Evolutionary conservation across 1,140 invertebrate species (phyloP), one percentile per base, ranked within the genome.

Genomic region (Lasaia peninsularis): DNA sequence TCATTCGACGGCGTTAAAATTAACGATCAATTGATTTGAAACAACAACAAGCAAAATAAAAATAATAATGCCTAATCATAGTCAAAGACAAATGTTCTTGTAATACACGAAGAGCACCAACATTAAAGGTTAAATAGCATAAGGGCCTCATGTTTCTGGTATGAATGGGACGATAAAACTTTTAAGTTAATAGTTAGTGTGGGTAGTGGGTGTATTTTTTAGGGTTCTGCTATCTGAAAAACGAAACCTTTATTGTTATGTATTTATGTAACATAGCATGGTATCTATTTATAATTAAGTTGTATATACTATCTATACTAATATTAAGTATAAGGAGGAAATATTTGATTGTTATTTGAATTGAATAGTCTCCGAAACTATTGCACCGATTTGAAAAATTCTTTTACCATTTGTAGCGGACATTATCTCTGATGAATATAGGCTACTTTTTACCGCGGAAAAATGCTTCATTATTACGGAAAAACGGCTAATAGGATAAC

Each of bases 141-240:
- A 63, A 76, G 51, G 33, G 65, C 71, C 62, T 72, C 66, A 63
- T 71, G 69, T 77, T 75, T 71, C 69, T 58, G 49, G 66, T 63
- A 75, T 80, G 78, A 84, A 80, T 82, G 75, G 71, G 73, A 70
- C 75, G 57, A 85, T 87, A 87, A 87, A 83, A 63, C 70, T 65
- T 72, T 68, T 64, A 62, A 77, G 62, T 83, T 81, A 83, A 83
- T 84, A 76, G 75, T 62, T 60, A 55, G 71, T 69, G 83, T 80
- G 71, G 79, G 78, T 56, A 65, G 67, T 21, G 34, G 34, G 5
- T 54, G 16, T 11, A 16, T 52, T 52, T 53, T 44, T 40, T 2
- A 18, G 40, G 18, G 40, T 9, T 44, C 40, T 16, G 14, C 9
- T 2, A 28, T 28, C 24, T 6, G 8, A 7, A 28, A 0, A 28